Conservation (phyloP, 1,140 invertebrate genomes). For the Caenorhabditis tropicalis region DNA sequence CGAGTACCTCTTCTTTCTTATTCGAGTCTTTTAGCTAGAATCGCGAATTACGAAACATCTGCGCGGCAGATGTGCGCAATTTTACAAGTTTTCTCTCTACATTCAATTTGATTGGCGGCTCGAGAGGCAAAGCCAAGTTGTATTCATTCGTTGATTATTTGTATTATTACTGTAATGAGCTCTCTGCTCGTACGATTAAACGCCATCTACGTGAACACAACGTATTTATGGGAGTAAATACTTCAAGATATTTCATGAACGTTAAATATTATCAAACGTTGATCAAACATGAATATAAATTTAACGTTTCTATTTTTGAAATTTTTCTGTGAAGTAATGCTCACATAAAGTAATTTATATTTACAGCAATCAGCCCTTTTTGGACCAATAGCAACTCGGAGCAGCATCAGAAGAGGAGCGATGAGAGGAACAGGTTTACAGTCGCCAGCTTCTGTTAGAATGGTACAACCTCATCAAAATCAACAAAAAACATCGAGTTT, state of each 20-base stretch:
- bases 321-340: no score
- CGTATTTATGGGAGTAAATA: no score
- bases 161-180: no score
- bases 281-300: no score
- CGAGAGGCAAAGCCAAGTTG: background rate
- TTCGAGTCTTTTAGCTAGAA: background rate
- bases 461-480: background rate
- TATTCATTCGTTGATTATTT: no score
- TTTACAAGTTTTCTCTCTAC: background rate
- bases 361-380: constrained; percentile 25
- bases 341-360: background rate
- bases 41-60: background rate
- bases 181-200: no score
- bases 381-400: constrained; percentile 6
- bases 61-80: constrained; percentile 7
- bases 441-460: background rate
- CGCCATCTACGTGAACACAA: no score
- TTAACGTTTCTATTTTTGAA: no score
- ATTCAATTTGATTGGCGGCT: background rate
- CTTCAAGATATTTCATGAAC: no score
- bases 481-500: background rate
- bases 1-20: background rate
- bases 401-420: background rate
- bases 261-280: no score
- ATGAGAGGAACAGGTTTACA: constrained; percentile 22